phyloP scores from a whole-genome alignment of 2,113 vertebrate genomes.

The Cygnus buccinator region DNA sequence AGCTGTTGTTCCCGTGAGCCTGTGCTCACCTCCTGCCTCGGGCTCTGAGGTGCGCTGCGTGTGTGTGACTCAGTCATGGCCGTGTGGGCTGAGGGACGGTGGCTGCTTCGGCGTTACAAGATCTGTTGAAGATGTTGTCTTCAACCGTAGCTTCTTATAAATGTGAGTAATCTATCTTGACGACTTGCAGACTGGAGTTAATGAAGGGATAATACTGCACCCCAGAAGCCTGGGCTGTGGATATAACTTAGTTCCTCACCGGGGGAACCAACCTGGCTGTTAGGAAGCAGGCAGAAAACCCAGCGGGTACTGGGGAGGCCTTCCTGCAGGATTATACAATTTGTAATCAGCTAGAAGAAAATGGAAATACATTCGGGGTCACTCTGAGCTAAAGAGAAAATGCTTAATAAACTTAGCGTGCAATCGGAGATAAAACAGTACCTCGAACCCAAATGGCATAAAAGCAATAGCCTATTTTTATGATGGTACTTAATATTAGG shows the following conservation, averaged over 20 bases:
- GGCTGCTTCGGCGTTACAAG: background rate
- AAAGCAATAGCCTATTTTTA: background rate
- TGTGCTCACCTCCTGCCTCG: background rate
- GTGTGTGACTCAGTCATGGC: background rate
- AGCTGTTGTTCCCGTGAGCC: background rate
- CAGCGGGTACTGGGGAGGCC: background rate
- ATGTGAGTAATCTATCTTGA: background rate
- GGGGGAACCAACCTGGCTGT: background rate
- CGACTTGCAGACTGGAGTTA: background rate
- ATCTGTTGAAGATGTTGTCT: background rate
- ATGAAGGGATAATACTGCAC: background rate
- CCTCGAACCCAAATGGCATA: background rate
- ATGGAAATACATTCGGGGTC: background rate
- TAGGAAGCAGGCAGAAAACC: accelerated
- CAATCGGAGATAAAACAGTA: background rate
- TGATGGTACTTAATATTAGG: background rate
- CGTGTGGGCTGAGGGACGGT: accelerated
- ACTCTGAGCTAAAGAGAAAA: background rate
- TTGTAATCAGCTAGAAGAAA: background rate
- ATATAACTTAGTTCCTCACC: background rate
- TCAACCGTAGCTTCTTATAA: background rate
- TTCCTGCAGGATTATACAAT: background rate
- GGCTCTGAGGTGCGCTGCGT: accelerated
- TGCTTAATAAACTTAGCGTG: background rate
- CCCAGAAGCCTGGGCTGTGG: background rate